These are phyloP conservation scores for Schizopygopsis pylzovi DNA, from an alignment of 2,797 vertebrate species.

Conservation along the genomic window DNA sequence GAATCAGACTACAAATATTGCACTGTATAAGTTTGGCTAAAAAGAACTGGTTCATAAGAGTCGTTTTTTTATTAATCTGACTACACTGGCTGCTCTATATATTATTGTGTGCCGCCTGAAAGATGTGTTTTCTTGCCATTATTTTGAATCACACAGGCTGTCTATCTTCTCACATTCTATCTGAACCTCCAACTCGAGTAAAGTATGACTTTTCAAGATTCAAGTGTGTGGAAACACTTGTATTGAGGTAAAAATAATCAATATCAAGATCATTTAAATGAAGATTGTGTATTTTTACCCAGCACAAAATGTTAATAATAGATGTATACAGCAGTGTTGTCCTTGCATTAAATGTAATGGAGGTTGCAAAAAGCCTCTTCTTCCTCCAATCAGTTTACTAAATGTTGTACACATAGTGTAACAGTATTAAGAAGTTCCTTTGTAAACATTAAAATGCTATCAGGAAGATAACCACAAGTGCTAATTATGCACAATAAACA, in stretches of 20 bases:
- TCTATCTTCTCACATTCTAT: not conserved
- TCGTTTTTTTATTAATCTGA: not conserved
- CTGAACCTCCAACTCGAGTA: not conserved
- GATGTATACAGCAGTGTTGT: not conserved
- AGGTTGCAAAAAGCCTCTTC: not conserved
- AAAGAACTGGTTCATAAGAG: not conserved
- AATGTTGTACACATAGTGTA: not conserved
- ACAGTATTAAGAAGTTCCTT: not conserved
- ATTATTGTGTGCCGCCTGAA: not conserved
- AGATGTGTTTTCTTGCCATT: not conserved
- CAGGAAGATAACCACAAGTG: constrained; percentile 4
- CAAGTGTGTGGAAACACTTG: not conserved
- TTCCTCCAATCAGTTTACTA: not conserved
- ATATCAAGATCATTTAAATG: not conserved
- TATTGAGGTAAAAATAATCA: not conserved
- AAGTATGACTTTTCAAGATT: not conserved
- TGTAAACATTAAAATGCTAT: constrained; percentile 1
- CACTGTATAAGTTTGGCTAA: not conserved
- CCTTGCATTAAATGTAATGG: not conserved
- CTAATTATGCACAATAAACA: constrained; percentile 13
- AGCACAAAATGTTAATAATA: not conserved
- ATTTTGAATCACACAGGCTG: not conserved
- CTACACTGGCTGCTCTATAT: not conserved
- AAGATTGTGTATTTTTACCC: not conserved
- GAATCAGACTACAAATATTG: not conserved